phyloP scores from a whole-genome alignment of 2,888 invertebrate species.

The Andrena flavipes region DNA sequence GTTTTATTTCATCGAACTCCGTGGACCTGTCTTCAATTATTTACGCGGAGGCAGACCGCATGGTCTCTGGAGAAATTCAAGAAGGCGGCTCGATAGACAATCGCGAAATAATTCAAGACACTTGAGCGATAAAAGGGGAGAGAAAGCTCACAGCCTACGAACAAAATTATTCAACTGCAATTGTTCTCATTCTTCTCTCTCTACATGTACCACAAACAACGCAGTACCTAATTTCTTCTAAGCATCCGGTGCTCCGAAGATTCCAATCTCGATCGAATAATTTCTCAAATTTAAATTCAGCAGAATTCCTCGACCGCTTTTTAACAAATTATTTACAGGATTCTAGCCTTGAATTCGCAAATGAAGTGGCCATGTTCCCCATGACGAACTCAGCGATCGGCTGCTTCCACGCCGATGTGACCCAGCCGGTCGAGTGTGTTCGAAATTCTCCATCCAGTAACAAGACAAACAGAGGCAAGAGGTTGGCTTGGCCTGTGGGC shows the following conservation, averaged over 20 bases:
- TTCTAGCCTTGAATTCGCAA: too few species aligned
- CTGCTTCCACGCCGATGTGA: constrained; percentile 31
- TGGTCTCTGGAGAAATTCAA: constrained; percentile 46
- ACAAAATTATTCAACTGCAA: background rate
- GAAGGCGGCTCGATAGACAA: background rate
- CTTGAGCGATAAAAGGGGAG: background rate
- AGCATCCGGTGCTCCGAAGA: too few species aligned
- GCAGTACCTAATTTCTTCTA: too few species aligned
- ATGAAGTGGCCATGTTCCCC: too few species aligned
- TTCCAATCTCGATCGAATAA: too few species aligned
- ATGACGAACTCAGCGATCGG: background rate
- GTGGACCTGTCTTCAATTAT: constrained; percentile 52
- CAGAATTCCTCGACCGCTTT: too few species aligned
- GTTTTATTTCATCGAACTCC: constrained; percentile 38
- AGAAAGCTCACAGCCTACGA: background rate
- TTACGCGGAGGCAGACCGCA: constrained; percentile 36
- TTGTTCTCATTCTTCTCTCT: background rate
- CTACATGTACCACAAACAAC: too few species aligned
- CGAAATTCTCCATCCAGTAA: constrained; percentile 53
- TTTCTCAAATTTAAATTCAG: too few species aligned
- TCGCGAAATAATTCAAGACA: constrained; percentile 20
- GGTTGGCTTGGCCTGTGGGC: constrained; percentile 58
- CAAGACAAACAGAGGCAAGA: constrained; percentile 66
- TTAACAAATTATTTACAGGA: too few species aligned
- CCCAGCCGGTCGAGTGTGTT: constrained; percentile 47